These are phyloP conservation scores for Entomobrya proxima DNA, from an alignment of 2,888 invertebrate species.

Conservation along the genomic window DNA sequence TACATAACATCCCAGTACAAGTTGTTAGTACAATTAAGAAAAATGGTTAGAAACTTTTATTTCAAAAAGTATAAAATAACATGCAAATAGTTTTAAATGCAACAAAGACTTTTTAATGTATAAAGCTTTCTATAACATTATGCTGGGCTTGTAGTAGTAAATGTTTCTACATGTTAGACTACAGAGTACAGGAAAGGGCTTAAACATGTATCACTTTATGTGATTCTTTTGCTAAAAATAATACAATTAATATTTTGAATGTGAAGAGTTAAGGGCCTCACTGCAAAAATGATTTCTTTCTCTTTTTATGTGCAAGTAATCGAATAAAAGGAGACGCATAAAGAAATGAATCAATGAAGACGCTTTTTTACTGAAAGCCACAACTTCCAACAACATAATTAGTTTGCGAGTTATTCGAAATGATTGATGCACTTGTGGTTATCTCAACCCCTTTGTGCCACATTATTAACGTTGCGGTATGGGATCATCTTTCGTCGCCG, in stretches of 20 bases:
- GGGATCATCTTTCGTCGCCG: neutral
- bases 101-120: too few relatives aligned
- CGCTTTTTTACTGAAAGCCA: constrained; percentile 32
- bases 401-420: constrained; percentile 29
- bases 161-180: too few relatives aligned
- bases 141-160: too few relatives aligned
- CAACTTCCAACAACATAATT: constrained; percentile 58
- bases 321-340: neutral
- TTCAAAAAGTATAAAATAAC: constrained; percentile 13
- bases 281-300: constrained; percentile 1
- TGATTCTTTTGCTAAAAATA: too few relatives aligned
- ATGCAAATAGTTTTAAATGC: too few relatives aligned
- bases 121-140: too few relatives aligned
- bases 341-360: neutral
- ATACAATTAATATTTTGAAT: constrained; percentile 1
- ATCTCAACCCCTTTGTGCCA: constrained; percentile 27
- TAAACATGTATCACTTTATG: too few relatives aligned
- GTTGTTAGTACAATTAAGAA: constrained; percentile 28
- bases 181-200: too few relatives aligned
- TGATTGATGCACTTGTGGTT: constrained; percentile 76
- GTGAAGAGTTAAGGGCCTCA: constrained; percentile 40
- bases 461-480: constrained; percentile 10
- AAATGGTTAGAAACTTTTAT: constrained; percentile 29
- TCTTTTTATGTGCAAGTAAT: neutral
- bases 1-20: too few relatives aligned